A percentile compares a stretch with the other conserved stretches of the same genome.
Evolutionary conservation across 2,797 vertebrate species (phyloP).

Genomic region (Semotilus atromaculatus): DNA sequence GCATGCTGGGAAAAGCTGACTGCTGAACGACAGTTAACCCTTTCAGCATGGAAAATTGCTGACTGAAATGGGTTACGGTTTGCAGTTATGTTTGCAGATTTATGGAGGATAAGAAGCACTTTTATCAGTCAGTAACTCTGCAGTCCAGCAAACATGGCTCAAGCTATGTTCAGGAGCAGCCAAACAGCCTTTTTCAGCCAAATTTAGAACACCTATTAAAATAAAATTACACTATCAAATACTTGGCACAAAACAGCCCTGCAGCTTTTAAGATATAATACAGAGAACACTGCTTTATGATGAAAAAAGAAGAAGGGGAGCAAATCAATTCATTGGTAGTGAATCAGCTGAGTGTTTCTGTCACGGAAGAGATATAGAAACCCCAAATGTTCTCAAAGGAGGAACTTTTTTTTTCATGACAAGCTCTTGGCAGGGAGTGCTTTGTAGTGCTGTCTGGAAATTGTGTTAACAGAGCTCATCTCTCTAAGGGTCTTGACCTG

Average conservation of each 20-base stretch:
- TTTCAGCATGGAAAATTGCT: background rate
- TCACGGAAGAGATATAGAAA: conserved; percentile 28
- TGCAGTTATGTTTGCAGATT: background rate
- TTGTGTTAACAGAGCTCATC: conserved; percentile 47
- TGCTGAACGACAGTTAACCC: conserved; percentile 64
- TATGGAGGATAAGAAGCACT: conserved; percentile 11
- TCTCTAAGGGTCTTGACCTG: conserved; percentile 29
- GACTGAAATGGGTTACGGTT: background rate
- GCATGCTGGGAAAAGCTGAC: conserved; percentile 63
- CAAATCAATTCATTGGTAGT: conserved; percentile 13
- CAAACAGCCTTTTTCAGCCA: conserved; percentile 21
- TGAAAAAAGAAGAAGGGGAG: background rate
- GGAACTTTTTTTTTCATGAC: conserved; percentile 23
- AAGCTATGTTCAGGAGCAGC: conserved; percentile 9
- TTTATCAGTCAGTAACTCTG: conserved; percentile 7
- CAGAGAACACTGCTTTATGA: conserved; percentile 39
- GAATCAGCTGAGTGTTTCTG: conserved; percentile 24
- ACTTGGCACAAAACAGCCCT: conserved; percentile 54
- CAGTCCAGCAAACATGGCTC: conserved; percentile 9
- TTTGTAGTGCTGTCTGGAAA: conserved; percentile 47
- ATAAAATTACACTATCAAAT: conserved; percentile 27
- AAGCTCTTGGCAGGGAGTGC: conserved; percentile 40
- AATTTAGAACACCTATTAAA: conserved; percentile 38
- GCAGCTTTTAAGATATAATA: conserved; percentile 35
- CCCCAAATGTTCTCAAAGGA: conserved; percentile 24